A percentile compares a stretch with the other conserved stretches of the same genome.
These are phyloP conservation scores for Clinocottus analis DNA, from an alignment of 2,113 vertebrate species.

Conservation along the genomic window DNA sequence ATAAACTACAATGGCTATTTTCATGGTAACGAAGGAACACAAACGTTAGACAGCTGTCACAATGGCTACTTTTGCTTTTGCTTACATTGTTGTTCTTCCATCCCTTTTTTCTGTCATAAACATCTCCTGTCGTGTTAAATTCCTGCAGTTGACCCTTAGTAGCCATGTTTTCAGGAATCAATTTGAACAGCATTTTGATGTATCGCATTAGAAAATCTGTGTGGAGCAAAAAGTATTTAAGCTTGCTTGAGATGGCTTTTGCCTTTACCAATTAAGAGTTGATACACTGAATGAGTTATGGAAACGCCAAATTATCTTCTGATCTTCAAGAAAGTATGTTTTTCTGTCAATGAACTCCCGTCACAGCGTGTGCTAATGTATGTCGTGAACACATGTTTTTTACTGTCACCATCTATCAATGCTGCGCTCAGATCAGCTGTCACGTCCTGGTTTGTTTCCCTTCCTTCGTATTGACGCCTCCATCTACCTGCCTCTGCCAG, in stretches of 20 bases:
- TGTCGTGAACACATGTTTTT: not conserved
- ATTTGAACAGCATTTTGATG: not conserved
- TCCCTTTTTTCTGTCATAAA: not conserved
- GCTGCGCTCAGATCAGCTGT: slow-evolving; percentile 25
- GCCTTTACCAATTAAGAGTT: not conserved
- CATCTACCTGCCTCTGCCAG: slow-evolving; percentile 10
- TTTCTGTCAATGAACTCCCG: not conserved
- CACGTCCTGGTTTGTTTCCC: slow-evolving; percentile 23
- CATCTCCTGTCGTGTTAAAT: not conserved
- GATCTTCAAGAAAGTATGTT: not conserved
- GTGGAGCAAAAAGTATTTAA: not conserved
- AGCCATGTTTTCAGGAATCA: not conserved
- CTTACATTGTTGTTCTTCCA: not conserved
- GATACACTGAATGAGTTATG: not conserved
- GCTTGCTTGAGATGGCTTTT: not conserved
- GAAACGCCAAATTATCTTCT: not conserved
- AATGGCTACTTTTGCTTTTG: not conserved
- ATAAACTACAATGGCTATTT: not conserved
- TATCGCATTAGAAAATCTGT: not conserved
- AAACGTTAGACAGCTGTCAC: slow-evolving; percentile 9
- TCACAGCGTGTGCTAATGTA: not conserved
- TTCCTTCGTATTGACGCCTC: slow-evolving; percentile 11
- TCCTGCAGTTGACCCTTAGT: not conserved
- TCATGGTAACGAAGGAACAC: not conserved
- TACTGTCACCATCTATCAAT: slow-evolving; percentile 3